Evolutionary conservation across 2,888 invertebrate genomes (phyloP).

Genomic region (Cryptocephalus moraei): DNA sequence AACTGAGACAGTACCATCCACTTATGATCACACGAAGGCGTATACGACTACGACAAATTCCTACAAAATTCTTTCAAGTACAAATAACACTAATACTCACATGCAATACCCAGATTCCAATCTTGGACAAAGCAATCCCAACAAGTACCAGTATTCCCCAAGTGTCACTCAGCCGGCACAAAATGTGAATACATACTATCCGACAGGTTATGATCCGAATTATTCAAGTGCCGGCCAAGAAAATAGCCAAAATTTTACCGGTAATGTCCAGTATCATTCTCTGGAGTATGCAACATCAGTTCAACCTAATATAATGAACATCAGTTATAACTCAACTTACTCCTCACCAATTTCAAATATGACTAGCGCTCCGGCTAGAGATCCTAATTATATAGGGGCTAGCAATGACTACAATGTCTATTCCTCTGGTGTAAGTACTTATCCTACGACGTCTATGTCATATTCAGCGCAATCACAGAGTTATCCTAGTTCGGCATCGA

Average conservation of each 20-base stretch:
- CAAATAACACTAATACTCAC: slow-evolving; percentile 7
- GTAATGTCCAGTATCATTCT: slow-evolving; percentile 17
- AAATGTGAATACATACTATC: slow-evolving; percentile 16
- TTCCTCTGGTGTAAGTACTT: no score
- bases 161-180: slow-evolving; percentile 1
- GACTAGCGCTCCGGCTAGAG: slow-evolving; percentile 12
- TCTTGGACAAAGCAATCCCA: neutral
- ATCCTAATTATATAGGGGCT: slow-evolving; percentile 1
- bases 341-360: slow-evolving; percentile 20
- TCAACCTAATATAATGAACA: slow-evolving; percentile 10
- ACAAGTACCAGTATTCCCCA: slow-evolving; percentile 4
- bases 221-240: slow-evolving; percentile 3
- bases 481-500: no score
- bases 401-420: no score
- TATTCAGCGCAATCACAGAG: no score
- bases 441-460: no score
- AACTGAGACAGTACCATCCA: slow-evolving; percentile 1
- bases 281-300: slow-evolving; percentile 24
- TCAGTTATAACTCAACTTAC: slow-evolving; percentile 17
- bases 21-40: slow-evolving; percentile 17
- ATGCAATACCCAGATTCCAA: slow-evolving; percentile 13
- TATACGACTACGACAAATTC: slow-evolving; percentile 22
- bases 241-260: neutral
- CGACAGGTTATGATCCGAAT: slow-evolving; percentile 19
- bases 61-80: slow-evolving; percentile 21